Conservation (phyloP, 92 coral and sea anemone genomes). For the Palythoa heliodiscus region DNA sequence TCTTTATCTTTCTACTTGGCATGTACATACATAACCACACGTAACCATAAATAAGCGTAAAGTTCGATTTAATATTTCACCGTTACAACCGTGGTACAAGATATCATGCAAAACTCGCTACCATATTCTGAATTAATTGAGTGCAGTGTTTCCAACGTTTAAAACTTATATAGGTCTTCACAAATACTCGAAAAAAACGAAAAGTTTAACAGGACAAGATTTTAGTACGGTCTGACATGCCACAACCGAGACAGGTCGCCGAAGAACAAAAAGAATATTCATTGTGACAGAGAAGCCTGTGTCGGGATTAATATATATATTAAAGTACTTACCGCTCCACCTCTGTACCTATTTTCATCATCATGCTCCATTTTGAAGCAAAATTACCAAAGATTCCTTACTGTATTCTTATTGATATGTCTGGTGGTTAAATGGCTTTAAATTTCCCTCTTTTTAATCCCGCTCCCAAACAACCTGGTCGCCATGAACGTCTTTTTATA, state of each 20-base stretch:
- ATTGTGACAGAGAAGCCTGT: not conserved
- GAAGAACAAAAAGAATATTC: not conserved
- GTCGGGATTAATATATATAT: not conserved
- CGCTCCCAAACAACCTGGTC: not conserved
- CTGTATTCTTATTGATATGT: not conserved
- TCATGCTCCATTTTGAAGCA: slow-evolving; percentile 36
- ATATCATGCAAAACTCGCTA: no score
- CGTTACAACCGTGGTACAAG: no score
- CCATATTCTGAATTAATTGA: no score
- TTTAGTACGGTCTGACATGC: not conserved
- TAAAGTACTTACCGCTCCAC: slow-evolving; percentile 14
- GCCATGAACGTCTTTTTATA: slow-evolving; percentile 41
- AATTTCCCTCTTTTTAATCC: slow-evolving; percentile 23
- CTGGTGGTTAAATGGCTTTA: not conserved
- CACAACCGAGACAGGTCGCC: not conserved
- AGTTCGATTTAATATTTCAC: no score
- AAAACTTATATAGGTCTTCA: no score
- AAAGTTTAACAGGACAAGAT: not conserved
- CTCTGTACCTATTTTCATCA: slow-evolving; percentile 37
- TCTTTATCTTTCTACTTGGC: no score
- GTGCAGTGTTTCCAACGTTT: no score
- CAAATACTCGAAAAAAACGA: no score
- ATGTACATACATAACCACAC: no score
- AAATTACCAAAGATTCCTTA: not conserved
- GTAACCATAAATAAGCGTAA: no score